Percentiles rank a stretch among this genome's conserved stretches.
Conservation (phyloP, 1,140 invertebrate genomes). For the Anadara kagoshimensis region DNA sequence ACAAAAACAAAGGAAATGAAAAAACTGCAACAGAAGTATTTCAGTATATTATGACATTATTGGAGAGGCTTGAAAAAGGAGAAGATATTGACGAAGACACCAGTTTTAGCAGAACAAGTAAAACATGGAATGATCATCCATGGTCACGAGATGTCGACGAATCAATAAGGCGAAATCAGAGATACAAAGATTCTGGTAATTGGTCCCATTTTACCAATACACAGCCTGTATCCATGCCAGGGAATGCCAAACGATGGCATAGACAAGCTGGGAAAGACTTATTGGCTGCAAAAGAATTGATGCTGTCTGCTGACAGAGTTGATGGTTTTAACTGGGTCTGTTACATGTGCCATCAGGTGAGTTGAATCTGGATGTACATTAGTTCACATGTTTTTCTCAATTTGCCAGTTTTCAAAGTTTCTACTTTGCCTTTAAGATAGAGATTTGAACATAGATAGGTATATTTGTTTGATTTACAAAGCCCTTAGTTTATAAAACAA, state of each 20-base stretch:
- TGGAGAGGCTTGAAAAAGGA: conserved; percentile 34
- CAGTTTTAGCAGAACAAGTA: background rate
- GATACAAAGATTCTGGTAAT: background rate
- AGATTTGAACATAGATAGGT: no score
- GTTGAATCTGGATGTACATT: background rate
- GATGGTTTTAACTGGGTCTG: conserved; percentile 50
- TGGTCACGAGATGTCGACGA: background rate
- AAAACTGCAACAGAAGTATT: conserved; percentile 56
- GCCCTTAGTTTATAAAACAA: no score
- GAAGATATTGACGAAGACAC: conserved; percentile 8
- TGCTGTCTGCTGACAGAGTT: conserved; percentile 1
- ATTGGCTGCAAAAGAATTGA: conserved; percentile 25
- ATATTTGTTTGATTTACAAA: no score
- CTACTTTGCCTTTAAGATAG: no score
- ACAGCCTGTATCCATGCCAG: conserved; percentile 9
- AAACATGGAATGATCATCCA: background rate
- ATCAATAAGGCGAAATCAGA: background rate
- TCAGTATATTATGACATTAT: conserved; percentile 36
- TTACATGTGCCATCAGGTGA: conserved; percentile 54
- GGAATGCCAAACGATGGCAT: conserved; percentile 41
- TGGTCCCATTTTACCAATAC: background rate
- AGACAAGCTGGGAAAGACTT: conserved; percentile 48
- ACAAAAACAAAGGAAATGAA: conserved; percentile 62
- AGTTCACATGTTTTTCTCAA: no score
- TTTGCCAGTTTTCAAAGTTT: no score